Evolutionary conservation across 1,140 invertebrate genomes (phyloP), one percentile per base, ranked within the genome.

Genomic region (Bombus sylvicola): DNA sequence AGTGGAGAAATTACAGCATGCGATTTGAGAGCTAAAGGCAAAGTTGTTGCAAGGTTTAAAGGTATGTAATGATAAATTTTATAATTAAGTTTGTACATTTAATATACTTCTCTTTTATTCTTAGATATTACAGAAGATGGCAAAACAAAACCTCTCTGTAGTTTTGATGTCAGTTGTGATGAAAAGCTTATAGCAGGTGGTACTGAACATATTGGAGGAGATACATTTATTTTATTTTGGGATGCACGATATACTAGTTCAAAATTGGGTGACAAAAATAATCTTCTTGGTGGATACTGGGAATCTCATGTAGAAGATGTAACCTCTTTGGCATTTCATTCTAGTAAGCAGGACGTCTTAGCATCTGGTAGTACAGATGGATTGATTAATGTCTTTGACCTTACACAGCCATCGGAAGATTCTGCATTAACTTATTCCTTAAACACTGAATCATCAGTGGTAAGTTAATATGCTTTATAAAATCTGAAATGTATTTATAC

Each of bases 241-340:
- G 98, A 98, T 94, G 93, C 97, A 37, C 95, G 98, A 86, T 87
- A 92, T 80, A 92, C 83, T 72, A 94, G 92, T 86, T 92, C 92
- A 9, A 93, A 93, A 89, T 88, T 91, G 28, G 89, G 92, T 31
- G 78, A 86, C 41, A 96, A 95, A 77, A 93, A 96, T 1, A 96
- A 96, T 88, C 94, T 97, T 25, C 93, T 98, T 9, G 98, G 98
- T 6, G 97, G 97, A 18, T 99, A 98, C 93, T 97, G 97, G 96
- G 97, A 98, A 91, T 97, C 97, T 43, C 98, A 98, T 91, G 96
- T 97, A 86, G 98, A 98, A 95, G 98, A 98, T 93, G 96, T 99
- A 22, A 98, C 98, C 1, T 94, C 96, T 96, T 96, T 98, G 0
- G 95, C 96, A 89, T 99, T 99, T 94, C 97, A 98, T 95, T 95